These are phyloP conservation scores for Ceyx margarethae DNA, from an alignment of 2,113 vertebrate species.

Conservation along the genomic window DNA sequence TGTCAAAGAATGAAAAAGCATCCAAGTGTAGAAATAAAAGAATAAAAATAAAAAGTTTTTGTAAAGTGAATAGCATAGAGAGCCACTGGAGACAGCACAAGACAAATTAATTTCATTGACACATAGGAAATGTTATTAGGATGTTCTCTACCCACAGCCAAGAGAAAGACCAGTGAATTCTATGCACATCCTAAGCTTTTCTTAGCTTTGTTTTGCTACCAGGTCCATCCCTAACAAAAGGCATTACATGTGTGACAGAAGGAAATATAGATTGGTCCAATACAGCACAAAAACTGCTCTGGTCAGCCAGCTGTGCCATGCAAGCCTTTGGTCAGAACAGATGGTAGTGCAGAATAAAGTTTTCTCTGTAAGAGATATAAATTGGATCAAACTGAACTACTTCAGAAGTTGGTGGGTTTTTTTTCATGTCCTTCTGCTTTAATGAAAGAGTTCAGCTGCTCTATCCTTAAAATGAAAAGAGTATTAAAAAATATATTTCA, in stretches of 20 bases:
- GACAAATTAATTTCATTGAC: neutral
- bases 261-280: neutral
- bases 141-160: neutral
- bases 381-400: neutral
- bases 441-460: neutral
- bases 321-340: neutral
- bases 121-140: neutral
- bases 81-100: neutral
- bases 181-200: neutral
- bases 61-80: neutral
- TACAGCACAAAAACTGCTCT: neutral
- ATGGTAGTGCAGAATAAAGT: too few relatives aligned
- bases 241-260: neutral
- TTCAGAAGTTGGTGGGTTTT: neutral
- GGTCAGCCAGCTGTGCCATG: neutral
- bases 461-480: neutral
- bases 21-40: neutral
- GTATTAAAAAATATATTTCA: neutral
- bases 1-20: neutral
- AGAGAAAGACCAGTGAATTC: neutral
- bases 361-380: neutral
- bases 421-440: neutral
- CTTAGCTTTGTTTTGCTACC: neutral
- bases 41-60: neutral
- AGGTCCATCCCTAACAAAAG: neutral